phyloP scores from a whole-genome alignment of 2,888 invertebrate species.

The Boloria euphrosyne region DNA sequence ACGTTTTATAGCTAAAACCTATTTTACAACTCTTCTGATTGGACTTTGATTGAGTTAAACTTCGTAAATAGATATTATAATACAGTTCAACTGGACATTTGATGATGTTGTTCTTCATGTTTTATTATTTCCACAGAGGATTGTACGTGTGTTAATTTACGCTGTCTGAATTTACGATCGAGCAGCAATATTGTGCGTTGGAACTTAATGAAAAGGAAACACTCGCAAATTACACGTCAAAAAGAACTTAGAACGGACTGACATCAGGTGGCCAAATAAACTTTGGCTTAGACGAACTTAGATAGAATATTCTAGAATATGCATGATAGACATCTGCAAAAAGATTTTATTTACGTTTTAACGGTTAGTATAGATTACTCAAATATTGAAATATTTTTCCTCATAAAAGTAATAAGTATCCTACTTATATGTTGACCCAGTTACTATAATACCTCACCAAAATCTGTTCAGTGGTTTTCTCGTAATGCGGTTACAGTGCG shows the following conservation, averaged over 20 bases:
- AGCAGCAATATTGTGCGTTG: slow-evolving; percentile 74
- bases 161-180: slow-evolving; percentile 68
- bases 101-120: slow-evolving; percentile 9
- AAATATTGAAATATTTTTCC: too few species aligned
- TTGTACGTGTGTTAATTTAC: slow-evolving; percentile 43
- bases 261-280: slow-evolving; percentile 3
- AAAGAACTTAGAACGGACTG: slow-evolving; percentile 7
- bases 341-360: too few species aligned
- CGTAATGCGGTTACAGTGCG: too few species aligned
- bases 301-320: background rate
- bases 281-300: background rate
- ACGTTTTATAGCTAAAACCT: too few species aligned
- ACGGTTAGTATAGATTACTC: too few species aligned
- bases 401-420: too few species aligned
- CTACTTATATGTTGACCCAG: too few species aligned
- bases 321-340: too few species aligned
- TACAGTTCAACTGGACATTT: background rate
- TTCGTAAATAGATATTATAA: background rate
- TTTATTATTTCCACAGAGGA: slow-evolving; percentile 18
- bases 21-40: background rate
- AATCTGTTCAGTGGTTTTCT: too few species aligned
- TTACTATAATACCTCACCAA: too few species aligned
- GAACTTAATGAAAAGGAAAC: slow-evolving; percentile 76
- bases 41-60: background rate
- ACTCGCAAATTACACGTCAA: slow-evolving; percentile 46